These are phyloP conservation scores for Xylota sylvarum DNA, from an alignment of 2,888 invertebrate genomes.

Conservation along the genomic window DNA sequence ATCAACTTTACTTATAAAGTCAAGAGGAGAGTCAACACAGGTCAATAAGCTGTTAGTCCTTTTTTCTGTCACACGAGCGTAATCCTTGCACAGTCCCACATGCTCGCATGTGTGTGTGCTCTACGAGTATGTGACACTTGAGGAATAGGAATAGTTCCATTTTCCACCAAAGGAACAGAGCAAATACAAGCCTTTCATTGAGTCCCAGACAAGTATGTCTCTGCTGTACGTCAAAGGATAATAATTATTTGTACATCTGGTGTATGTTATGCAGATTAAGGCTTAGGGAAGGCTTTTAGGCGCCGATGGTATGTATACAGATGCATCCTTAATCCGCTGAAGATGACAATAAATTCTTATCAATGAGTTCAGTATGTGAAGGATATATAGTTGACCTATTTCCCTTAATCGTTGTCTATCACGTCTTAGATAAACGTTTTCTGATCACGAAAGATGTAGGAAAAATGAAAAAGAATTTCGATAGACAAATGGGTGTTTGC, in stretches of 20 bases:
- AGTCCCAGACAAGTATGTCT: constrained; percentile 40
- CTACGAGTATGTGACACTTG: constrained; percentile 47
- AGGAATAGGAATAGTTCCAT: constrained; percentile 60
- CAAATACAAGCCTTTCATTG: constrained; percentile 58
- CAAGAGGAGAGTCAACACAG: constrained; percentile 66
- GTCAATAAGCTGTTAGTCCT: constrained; percentile 65
- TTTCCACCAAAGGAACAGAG: constrained; percentile 43
- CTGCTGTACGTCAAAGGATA: constrained; percentile 63
- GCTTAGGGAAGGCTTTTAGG: constrained; percentile 21
- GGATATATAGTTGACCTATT: constrained; percentile 56
- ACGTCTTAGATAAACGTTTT: constrained; percentile 45
- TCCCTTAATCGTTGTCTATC: constrained; percentile 15
- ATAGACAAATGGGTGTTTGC: not conserved
- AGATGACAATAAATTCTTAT: constrained; percentile 66
- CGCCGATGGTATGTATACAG: not conserved
- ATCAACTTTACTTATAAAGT: constrained; percentile 55
- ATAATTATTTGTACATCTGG: constrained; percentile 63
- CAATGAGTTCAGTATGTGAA: constrained; percentile 68
- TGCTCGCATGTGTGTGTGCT: constrained; percentile 1
- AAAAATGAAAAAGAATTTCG: not conserved
- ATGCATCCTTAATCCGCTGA: not conserved
- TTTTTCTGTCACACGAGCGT: constrained; percentile 5
- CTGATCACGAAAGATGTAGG: constrained; percentile 35
- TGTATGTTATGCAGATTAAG: constrained; percentile 57
- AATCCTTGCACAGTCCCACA: not conserved